Percentiles rank a stretch among this genome's conserved stretches.
Evolutionary conservation across 2,113 vertebrate species (phyloP).

Genomic region (Leptodactylus fuscus): DNA sequence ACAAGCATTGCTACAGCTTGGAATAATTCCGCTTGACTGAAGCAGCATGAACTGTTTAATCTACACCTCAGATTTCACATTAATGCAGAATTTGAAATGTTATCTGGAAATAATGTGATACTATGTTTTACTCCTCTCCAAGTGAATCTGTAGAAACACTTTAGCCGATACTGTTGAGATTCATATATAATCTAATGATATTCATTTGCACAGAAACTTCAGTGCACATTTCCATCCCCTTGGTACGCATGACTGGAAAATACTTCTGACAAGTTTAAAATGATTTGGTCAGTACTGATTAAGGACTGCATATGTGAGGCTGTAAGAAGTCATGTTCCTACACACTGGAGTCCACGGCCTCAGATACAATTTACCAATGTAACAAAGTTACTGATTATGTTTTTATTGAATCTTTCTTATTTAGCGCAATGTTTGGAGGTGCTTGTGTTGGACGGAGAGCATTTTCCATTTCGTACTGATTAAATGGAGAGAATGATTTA

Average conservation of each 20-base stretch:
- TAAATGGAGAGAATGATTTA: neutral
- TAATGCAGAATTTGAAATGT: slow-evolving; percentile 45
- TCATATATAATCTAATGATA: slow-evolving; percentile 60
- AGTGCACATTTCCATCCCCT: slow-evolving; percentile 53
- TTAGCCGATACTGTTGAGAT: slow-evolving; percentile 47
- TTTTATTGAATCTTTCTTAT: slow-evolving; percentile 56
- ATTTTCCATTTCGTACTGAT: slow-evolving; percentile 5
- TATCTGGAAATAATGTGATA: slow-evolving; percentile 60
- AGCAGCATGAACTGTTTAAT: slow-evolving; percentile 39
- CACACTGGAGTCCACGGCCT: slow-evolving; percentile 50
- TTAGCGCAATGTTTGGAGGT: slow-evolving; percentile 27
- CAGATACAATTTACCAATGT: slow-evolving; percentile 55
- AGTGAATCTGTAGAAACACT: slow-evolving; percentile 59
- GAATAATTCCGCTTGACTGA: slow-evolving; percentile 29
- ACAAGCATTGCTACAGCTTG: neutral
- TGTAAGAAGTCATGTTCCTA: slow-evolving; percentile 58
- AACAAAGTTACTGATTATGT: slow-evolving; percentile 50
- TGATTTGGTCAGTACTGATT: slow-evolving; percentile 61
- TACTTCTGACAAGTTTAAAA: slow-evolving; percentile 61
- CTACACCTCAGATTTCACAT: slow-evolving; percentile 44
- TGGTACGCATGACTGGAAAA: slow-evolving; percentile 59
- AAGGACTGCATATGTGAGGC: slow-evolving; percentile 55
- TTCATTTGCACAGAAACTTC: slow-evolving; percentile 59
- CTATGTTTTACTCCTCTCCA: slow-evolving; percentile 53
- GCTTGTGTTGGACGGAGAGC: neutral